phyloP scores from a whole-genome alignment of 2,797 vertebrate species.

The Acipenser oxyrinchus region DNA sequence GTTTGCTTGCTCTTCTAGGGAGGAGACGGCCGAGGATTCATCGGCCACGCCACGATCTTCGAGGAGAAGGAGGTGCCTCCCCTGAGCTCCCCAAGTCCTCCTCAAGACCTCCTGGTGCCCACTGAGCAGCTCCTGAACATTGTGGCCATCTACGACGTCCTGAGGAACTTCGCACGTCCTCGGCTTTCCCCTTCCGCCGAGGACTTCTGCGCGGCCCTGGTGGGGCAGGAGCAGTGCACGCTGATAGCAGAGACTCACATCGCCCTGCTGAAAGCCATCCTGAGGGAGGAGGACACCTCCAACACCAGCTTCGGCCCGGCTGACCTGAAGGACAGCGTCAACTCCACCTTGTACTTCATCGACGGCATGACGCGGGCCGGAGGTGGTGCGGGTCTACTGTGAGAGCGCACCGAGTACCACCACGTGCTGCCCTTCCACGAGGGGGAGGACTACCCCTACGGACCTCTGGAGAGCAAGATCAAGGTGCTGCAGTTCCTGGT shows the following conservation, averaged over 20 bases:
- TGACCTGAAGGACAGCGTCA: conserved; percentile 93
- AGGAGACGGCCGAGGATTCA: conserved; percentile 69
- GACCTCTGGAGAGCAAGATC: conserved; percentile 87
- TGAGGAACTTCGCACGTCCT: conserved; percentile 88
- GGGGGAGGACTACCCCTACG: conserved; percentile 85
- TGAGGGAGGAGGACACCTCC: conserved; percentile 92
- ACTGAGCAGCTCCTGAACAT: conserved; percentile 84
- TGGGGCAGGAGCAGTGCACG: conserved; percentile 90
- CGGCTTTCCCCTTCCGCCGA: conserved; percentile 89
- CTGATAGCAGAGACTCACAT: conserved; percentile 92
- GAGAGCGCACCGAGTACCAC: conserved; percentile 89
- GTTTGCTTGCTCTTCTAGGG: conserved; percentile 53
- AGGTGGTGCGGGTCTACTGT: conserved; percentile 90
- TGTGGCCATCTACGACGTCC: conserved; percentile 87
- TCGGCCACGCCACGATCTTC: conserved; percentile 72
- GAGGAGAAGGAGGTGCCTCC: conserved; percentile 84
- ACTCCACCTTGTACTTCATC: conserved; percentile 91
- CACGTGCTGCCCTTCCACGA: conserved; percentile 85
- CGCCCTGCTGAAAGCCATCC: conserved; percentile 87
- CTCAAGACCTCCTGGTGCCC: conserved; percentile 86
- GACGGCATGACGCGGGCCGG: conserved; percentile 97
- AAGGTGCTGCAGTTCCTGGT: conserved; percentile 94
- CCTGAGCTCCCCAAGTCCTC: conserved; percentile 87
- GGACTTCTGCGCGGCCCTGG: conserved; percentile 88
- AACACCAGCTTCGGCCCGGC: conserved; percentile 93